These are phyloP conservation scores for Petrocephalus microphthalmus DNA, from an alignment of 2,113 vertebrate genomes.

Conservation along the genomic window DNA sequence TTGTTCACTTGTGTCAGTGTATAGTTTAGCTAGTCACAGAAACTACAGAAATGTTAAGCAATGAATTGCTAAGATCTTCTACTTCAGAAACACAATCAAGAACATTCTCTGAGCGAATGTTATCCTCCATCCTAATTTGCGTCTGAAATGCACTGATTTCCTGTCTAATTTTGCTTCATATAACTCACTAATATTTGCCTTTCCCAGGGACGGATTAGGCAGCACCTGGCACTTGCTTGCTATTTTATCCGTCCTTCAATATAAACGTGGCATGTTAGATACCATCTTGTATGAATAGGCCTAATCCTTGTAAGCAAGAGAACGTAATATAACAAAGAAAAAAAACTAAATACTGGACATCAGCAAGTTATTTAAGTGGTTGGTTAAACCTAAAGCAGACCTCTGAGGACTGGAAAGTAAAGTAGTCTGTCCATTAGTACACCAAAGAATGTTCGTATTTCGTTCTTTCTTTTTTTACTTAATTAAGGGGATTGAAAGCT, in stretches of 20 bases:
- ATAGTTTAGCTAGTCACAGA: neutral
- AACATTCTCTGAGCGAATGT: neutral
- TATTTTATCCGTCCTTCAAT: neutral
- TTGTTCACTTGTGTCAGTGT: neutral
- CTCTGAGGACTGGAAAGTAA: neutral
- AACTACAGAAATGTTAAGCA: neutral
- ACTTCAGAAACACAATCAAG: neutral
- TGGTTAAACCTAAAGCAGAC: slow-evolving; percentile 1
- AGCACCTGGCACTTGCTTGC: neutral
- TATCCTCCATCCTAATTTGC: neutral
- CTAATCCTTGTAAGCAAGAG: neutral
- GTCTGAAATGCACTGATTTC: neutral
- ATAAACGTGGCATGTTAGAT: neutral
- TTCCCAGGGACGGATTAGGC: neutral
- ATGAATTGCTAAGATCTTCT: neutral
- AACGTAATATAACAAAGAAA: neutral
- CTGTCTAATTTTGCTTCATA: neutral
- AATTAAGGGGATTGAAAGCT: neutral
- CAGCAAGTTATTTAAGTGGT: neutral
- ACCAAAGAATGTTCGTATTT: neutral
- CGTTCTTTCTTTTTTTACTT: neutral
- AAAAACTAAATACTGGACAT: neutral
- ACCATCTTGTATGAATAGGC: neutral
- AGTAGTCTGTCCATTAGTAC: neutral
- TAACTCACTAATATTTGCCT: neutral